A percentile compares a stretch with the other conserved stretches of the same genome.
Conservation (phyloP, 2,888 invertebrate genomes). For the Tipula vernalis region DNA sequence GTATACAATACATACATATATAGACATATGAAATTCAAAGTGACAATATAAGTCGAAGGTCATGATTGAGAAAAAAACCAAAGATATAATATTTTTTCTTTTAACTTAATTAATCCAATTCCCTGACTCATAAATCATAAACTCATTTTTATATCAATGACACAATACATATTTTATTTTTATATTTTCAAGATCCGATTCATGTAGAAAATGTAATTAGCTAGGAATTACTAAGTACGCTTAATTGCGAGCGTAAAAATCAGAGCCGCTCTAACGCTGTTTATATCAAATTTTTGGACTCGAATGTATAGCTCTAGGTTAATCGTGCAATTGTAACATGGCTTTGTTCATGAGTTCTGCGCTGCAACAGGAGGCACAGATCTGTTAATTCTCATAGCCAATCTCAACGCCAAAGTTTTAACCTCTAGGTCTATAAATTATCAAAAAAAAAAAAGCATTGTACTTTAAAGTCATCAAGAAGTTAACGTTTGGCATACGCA, state of each 20-base stretch:
- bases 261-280: background rate
- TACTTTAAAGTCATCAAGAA: too few species aligned
- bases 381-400: too few species aligned
- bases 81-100: background rate
- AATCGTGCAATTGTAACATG: too few species aligned
- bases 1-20: background rate
- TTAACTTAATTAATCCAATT: background rate
- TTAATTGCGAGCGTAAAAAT: background rate
- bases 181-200: background rate
- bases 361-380: too few species aligned
- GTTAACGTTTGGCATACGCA: too few species aligned
- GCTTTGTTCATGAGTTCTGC: too few species aligned
- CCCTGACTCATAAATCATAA: background rate
- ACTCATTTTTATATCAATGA: background rate
- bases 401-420: too few species aligned
- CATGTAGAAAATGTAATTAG: background rate
- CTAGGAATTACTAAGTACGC: background rate
- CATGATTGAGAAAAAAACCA: background rate
- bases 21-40: background rate
- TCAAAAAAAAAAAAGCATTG: too few species aligned
- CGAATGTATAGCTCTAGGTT: too few species aligned
- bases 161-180: background rate
- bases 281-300: too few species aligned
- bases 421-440: too few species aligned
- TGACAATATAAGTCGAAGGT: background rate